A percentile compares a stretch with the other conserved stretches of the same genome.
Evolutionary conservation across 2,888 invertebrate genomes (phyloP).

Genomic region (Ophion obscuratus): DNA sequence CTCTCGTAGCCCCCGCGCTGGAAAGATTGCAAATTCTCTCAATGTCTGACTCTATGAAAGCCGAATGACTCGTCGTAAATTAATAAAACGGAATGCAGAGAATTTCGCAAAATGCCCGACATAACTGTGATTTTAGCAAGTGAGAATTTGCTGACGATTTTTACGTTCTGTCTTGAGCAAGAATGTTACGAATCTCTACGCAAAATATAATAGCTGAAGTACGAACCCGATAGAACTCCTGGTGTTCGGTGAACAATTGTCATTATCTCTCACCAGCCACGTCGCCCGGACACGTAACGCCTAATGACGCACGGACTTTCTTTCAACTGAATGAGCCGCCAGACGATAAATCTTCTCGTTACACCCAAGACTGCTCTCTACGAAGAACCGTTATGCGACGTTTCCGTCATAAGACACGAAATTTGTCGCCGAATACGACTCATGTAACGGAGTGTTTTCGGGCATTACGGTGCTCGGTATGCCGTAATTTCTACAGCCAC

Average conservation of each 20-base stretch:
- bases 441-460: slow-evolving; percentile 38
- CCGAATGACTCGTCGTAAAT: slow-evolving; percentile 23
- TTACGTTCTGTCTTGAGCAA: slow-evolving; percentile 13
- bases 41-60: not conserved
- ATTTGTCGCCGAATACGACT: slow-evolving; percentile 44
- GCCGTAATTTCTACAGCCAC: slow-evolving; percentile 26
- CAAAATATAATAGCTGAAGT: slow-evolving; percentile 16
- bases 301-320: slow-evolving; percentile 53
- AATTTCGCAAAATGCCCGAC: slow-evolving; percentile 3
- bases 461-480: slow-evolving; percentile 17
- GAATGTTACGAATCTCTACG: slow-evolving; percentile 23
- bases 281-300: slow-evolving; percentile 30
- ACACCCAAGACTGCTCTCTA: slow-evolving; percentile 20
- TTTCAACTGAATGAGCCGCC: slow-evolving; percentile 38
- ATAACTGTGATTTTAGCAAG: slow-evolving; percentile 20
- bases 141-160: slow-evolving; percentile 24
- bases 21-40: not conserved
- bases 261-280: slow-evolving; percentile 15
- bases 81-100: slow-evolving; percentile 29
- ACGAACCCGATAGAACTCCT: slow-evolving; percentile 39
- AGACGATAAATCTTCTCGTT: slow-evolving; percentile 52
- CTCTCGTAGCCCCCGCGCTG: not conserved
- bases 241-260: slow-evolving; percentile 47
- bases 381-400: slow-evolving; percentile 28
- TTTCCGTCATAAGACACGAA: slow-evolving; percentile 58